These are phyloP conservation scores for Listronotus oregonensis DNA, from an alignment of 1,140 invertebrate species.

Conservation along the genomic window DNA sequence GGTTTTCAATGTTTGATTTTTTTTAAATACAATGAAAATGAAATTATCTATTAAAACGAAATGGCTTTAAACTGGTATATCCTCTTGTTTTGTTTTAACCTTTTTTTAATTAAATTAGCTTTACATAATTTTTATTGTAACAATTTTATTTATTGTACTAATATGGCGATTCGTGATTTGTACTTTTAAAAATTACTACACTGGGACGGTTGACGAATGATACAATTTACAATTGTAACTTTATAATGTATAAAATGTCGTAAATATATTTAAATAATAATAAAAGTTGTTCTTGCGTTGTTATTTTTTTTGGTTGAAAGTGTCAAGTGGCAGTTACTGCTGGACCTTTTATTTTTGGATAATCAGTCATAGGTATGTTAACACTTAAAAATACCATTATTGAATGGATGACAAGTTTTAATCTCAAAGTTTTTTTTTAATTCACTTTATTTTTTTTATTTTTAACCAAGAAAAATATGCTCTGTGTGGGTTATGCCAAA, in stretches of 20 bases:
- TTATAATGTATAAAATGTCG: constrained; percentile 53
- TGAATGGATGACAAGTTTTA: no score
- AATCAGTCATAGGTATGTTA: constrained; percentile 13
- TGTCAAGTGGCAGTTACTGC: constrained; percentile 26
- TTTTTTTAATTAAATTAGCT: not conserved
- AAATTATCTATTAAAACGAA: no score
- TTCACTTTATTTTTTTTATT: no score
- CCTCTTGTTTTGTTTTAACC: no score
- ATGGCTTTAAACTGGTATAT: no score
- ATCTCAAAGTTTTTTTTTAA: no score
- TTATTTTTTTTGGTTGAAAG: constrained; percentile 43
- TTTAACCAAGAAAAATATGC: no score
- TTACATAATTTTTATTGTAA: not conserved
- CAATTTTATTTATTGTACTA: constrained; percentile 27
- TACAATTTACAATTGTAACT: constrained; percentile 52
- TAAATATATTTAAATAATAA: constrained; percentile 47
- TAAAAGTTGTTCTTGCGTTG: constrained; percentile 49
- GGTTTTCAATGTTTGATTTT: no score
- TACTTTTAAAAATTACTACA: constrained; percentile 48
- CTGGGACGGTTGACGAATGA: constrained; percentile 47
- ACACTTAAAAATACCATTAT: no score
- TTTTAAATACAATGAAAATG: no score
- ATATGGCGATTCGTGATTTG: constrained; percentile 49
- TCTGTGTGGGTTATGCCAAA: no score
- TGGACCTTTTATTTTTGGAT: constrained; percentile 36